Evolutionary conservation across 2,113 vertebrate genomes (phyloP).

Genomic region (Amia ocellicauda): DNA sequence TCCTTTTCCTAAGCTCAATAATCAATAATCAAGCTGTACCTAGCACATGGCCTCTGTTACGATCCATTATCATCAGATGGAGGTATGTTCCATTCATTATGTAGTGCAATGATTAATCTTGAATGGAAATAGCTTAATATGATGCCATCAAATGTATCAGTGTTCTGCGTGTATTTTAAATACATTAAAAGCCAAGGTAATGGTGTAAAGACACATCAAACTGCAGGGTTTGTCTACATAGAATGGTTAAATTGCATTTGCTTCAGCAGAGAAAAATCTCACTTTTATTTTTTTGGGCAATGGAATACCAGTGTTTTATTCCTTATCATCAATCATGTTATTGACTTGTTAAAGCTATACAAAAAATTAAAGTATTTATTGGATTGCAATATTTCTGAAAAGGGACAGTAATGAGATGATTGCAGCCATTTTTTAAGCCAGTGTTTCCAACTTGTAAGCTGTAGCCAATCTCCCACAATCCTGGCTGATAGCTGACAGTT

Average conservation of each 20-base stretch:
- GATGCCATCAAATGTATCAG: too few species aligned
- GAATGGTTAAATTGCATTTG: conserved; percentile 49
- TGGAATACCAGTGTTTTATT: conserved; percentile 9
- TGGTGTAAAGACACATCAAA: conserved; percentile 35
- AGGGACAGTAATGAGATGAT: conserved; percentile 10
- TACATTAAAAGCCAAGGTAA: not conserved
- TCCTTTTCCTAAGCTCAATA: too few species aligned
- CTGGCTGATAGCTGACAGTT: conserved; percentile 42
- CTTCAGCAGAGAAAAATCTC: not conserved
- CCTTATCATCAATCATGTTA: conserved; percentile 9
- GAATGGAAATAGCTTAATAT: too few species aligned
- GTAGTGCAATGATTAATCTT: too few species aligned
- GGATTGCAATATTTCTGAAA: conserved; percentile 1
- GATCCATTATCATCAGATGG: too few species aligned
- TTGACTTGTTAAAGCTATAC: conserved; percentile 12
- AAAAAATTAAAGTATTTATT: conserved; percentile 19
- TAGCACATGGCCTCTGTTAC: too few species aligned
- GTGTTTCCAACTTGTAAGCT: not conserved
- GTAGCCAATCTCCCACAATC: conserved; percentile 42
- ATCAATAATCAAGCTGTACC: too few species aligned
- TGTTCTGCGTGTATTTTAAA: not conserved
- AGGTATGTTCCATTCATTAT: too few species aligned
- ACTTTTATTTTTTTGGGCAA: conserved; percentile 1
- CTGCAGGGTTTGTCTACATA: conserved; percentile 38
- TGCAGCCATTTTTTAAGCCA: conserved; percentile 3